phyloP scores from a whole-genome alignment of 2,113 vertebrate genomes.

The Heterocephalus glaber region DNA sequence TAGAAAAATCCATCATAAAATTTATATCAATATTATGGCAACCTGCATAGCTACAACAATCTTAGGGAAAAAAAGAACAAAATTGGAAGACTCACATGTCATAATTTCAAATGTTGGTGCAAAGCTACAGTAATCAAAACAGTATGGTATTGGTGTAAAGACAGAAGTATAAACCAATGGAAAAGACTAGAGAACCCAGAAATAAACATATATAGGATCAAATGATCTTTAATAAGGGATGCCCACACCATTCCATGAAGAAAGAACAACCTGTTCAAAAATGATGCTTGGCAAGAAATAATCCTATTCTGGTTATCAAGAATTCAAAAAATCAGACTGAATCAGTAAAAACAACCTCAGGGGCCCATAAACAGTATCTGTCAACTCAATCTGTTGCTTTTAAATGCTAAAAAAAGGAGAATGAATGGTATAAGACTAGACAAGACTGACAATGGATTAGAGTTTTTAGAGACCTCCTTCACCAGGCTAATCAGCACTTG shows the following conservation, averaged over 20 bases:
- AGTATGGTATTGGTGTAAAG: neutral
- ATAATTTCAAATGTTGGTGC: neutral
- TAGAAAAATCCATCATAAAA: conserved; percentile 11
- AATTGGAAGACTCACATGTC: neutral
- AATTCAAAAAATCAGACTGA: conserved; percentile 94
- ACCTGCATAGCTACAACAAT: neutral
- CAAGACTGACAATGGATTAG: conserved; percentile 83
- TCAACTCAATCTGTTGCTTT: conserved; percentile 89
- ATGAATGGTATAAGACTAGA: conserved; percentile 85
- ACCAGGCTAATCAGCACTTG: conserved; percentile 86
- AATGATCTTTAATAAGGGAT: neutral
- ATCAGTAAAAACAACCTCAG: conserved; percentile 90
- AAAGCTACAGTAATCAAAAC: neutral
- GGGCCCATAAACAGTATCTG: conserved; percentile 90
- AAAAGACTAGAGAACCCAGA: neutral
- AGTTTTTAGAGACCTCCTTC: conserved; percentile 86
- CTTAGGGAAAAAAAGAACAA: neutral
- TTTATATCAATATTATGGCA: conserved; percentile 12
- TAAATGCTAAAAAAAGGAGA: conserved; percentile 86
- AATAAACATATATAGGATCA: neutral
- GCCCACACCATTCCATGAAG: neutral
- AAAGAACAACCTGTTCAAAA: neutral
- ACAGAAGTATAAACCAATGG: neutral
- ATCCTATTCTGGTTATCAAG: conserved; percentile 92
- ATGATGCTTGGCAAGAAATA: conserved; percentile 49